Evolutionary conservation across 2,888 invertebrate species (phyloP).

Genomic region (Tetrapedia diversipes): DNA sequence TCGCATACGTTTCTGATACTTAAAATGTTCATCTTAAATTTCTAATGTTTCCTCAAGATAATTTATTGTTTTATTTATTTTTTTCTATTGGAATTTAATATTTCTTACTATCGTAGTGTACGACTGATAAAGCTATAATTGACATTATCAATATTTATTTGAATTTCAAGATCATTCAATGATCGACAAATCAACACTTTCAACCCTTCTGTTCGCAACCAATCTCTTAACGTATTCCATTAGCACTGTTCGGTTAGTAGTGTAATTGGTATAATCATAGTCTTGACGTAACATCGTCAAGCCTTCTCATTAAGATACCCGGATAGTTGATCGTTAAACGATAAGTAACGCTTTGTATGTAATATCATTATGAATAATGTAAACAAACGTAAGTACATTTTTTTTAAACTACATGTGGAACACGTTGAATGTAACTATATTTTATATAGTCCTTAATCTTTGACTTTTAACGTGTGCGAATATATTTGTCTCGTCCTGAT

Average conservation of each 20-base stretch:
- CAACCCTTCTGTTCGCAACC: conserved; percentile 46
- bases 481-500: neutral
- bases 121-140: neutral
- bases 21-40: conserved; percentile 22
- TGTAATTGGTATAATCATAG: conserved; percentile 47
- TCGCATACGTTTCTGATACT: conserved; percentile 17
- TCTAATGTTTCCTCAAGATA: neutral
- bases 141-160: conserved; percentile 14
- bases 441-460: conserved; percentile 10
- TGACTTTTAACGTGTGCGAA: neutral
- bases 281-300: conserved; percentile 51
- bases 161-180: conserved; percentile 30
- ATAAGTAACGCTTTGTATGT: conserved; percentile 12
- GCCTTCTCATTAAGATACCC: neutral
- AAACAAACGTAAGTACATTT: conserved; percentile 35
- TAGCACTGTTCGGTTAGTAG: conserved; percentile 37
- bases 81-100: neutral
- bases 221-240: conserved; percentile 52
- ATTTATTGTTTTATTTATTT: neutral
- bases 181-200: conserved; percentile 47
- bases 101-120: neutral
- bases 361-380: conserved; percentile 14
- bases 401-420: neutral
- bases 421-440: neutral
- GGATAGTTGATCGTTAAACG: conserved; percentile 2